Conservation (phyloP, 2,113 vertebrate genomes). For the Trichechus manatus region DNA sequence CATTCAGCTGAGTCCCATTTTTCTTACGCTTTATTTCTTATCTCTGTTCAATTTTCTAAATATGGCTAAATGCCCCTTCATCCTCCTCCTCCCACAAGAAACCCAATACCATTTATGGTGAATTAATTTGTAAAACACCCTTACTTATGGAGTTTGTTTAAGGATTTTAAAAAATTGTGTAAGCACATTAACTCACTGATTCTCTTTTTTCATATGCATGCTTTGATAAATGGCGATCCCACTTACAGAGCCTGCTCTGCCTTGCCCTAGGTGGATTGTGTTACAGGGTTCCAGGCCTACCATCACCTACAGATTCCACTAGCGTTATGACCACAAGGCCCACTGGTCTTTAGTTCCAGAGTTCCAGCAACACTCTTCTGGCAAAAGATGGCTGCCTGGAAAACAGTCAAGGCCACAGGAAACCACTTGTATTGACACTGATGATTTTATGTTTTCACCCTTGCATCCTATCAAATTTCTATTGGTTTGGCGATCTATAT, state of each 20-base stretch:
- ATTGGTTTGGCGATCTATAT: neutral
- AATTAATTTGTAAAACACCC: conserved; percentile 38
- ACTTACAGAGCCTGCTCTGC: neutral
- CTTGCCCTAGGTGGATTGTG: neutral
- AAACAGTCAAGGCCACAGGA: neutral
- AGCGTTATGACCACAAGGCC: neutral
- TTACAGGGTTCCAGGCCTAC: neutral
- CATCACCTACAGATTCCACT: neutral
- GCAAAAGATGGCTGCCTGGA: neutral
- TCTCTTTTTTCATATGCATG: neutral
- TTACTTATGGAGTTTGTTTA: neutral
- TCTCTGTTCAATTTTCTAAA: conserved; percentile 43
- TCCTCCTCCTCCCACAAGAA: neutral
- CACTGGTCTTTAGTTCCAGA: neutral
- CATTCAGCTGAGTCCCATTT: neutral
- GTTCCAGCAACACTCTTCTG: neutral
- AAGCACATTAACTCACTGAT: neutral
- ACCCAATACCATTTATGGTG: neutral
- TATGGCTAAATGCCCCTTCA: neutral
- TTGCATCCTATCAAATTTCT: neutral
- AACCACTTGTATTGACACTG: neutral
- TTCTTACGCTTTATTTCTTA: neutral
- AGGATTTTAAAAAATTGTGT: neutral
- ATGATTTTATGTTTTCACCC: neutral
- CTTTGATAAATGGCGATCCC: neutral